Percentiles rank a stretch among this genome's conserved stretches.
Conservation (phyloP, 2,888 invertebrate species). For the Mycalesis mineus region DNA sequence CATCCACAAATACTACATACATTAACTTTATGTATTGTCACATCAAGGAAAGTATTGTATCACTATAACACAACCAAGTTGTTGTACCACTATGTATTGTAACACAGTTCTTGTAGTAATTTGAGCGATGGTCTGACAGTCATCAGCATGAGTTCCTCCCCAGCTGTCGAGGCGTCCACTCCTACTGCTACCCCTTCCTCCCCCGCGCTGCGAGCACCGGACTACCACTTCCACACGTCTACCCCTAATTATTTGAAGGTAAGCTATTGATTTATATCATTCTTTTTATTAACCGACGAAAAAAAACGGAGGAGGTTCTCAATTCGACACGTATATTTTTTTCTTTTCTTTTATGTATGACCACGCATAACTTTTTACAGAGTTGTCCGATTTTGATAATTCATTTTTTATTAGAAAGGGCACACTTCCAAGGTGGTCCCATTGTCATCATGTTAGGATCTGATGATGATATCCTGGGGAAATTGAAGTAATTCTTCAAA, state of each 20-base stretch:
- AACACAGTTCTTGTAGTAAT: neutral
- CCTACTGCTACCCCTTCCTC: conserved; percentile 66
- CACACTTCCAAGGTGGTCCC: no score
- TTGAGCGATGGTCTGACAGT: conserved; percentile 66
- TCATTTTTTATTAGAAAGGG: no score
- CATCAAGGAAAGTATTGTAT: neutral
- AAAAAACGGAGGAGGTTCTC: no score
- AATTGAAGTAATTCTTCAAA: no score
- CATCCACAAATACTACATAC: no score
- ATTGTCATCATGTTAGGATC: no score
- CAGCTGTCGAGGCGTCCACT: conserved; percentile 69
- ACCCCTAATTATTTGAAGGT: conserved; percentile 65
- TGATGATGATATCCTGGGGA: no score
- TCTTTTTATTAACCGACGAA: no score
- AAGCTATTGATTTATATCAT: conserved; percentile 24
- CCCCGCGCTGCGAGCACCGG: conserved; percentile 51
- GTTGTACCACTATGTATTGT: neutral
- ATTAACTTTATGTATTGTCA: neutral
- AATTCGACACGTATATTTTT: no score
- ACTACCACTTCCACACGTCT: conserved; percentile 61
- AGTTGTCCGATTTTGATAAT: no score
- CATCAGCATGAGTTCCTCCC: conserved; percentile 71
- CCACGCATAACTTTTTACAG: no score
- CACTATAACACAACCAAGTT: neutral
- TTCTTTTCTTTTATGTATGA: no score